These are phyloP conservation scores for Dicyema japonicum DNA, from an alignment of 1,140 invertebrate species.

Conservation along the genomic window DNA sequence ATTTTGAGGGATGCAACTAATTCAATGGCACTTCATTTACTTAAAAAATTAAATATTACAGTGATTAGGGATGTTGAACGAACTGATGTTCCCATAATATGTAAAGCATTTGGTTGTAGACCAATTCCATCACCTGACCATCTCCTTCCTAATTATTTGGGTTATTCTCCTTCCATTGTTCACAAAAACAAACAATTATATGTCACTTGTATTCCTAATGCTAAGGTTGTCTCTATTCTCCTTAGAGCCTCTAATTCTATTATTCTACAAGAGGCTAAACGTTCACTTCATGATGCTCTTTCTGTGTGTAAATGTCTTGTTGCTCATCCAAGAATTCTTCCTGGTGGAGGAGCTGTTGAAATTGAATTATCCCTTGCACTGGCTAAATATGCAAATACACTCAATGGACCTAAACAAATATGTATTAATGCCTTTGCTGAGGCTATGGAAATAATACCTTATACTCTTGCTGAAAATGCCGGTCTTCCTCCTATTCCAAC, in stretches of 20 bases:
- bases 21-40: conserved; percentile 76
- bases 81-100: conserved; percentile 82
- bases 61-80: conserved; percentile 86
- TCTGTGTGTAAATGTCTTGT: conserved; percentile 87
- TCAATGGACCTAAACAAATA: conserved; percentile 64
- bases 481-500: conserved; percentile 85
- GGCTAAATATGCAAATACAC: conserved; percentile 40
- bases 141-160: conserved; percentile 53
- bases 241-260: conserved; percentile 85
- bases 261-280: conserved; percentile 56
- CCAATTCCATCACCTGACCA: conserved; percentile 95
- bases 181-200: too few relatives aligned
- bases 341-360: conserved; percentile 83
- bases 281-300: conserved; percentile 82
- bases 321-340: conserved; percentile 50
- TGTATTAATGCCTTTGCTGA: conserved; percentile 67
- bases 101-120: conserved; percentile 57
- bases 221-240: conserved; percentile 59
- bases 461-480: conserved; percentile 89
- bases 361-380: conserved; percentile 56
- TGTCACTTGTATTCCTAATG: conserved; percentile 56
- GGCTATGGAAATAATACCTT: conserved; percentile 77
- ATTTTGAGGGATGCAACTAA: conserved; percentile 82
- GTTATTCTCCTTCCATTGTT: conserved; percentile 1
- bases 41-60: conserved; percentile 96